Conservation (phyloP, 2,113 vertebrate species). For the Ceuthmochares aereus region DNA sequence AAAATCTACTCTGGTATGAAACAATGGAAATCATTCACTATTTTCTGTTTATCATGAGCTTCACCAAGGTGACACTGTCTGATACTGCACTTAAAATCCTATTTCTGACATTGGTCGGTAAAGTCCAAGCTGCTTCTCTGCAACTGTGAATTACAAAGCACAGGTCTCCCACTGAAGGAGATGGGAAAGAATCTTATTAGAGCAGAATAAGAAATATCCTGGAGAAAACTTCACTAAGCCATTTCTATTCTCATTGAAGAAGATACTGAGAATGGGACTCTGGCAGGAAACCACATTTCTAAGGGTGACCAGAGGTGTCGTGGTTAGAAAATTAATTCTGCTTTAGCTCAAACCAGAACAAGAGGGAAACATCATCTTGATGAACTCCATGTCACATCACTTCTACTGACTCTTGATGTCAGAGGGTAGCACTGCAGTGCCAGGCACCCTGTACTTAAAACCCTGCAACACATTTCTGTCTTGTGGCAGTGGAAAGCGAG, state of each 20-base stretch:
- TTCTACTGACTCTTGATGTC: fast-evolving
- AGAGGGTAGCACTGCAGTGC: not conserved
- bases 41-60: not conserved
- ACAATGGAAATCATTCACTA: not conserved
- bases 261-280: not conserved
- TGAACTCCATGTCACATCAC: not conserved
- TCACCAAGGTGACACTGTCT: not conserved
- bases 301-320: not conserved
- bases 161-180: not conserved
- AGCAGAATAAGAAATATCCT: not conserved
- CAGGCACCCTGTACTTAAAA: not conserved
- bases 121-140: not conserved
- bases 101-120: not conserved
- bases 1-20: not conserved
- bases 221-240: not conserved
- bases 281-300: not conserved
- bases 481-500: not conserved
- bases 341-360: too few relatives aligned
- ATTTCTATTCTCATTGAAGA: not conserved
- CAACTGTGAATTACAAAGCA: not conserved
- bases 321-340: too few relatives aligned
- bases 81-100: not conserved
- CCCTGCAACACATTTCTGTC: fast-evolving
- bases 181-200: not conserved
- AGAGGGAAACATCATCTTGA: not conserved